These are phyloP conservation scores for Oligia strigilis DNA, from an alignment of 2,888 invertebrate species.

Conservation along the genomic window DNA sequence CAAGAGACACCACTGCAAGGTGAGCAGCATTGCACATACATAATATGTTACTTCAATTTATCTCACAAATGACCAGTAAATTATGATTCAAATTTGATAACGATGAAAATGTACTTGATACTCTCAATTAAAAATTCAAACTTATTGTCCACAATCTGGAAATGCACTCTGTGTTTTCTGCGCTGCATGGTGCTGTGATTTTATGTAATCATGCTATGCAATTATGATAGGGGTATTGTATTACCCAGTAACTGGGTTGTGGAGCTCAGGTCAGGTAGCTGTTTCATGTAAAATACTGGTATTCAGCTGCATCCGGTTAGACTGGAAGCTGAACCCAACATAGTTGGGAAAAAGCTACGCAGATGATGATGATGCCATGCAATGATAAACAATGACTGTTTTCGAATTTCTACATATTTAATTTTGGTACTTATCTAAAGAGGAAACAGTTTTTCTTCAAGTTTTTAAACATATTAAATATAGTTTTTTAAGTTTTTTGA, in stretches of 20 bases:
- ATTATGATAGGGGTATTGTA: background rate
- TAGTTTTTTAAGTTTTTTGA: background rate
- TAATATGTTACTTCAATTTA: background rate
- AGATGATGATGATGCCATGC: background rate
- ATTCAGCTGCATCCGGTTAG: background rate
- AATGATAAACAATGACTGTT: background rate
- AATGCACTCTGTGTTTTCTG: background rate
- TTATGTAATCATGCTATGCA: background rate
- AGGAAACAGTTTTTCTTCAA: background rate
- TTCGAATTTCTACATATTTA: background rate
- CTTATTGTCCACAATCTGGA: background rate
- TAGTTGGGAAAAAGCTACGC: background rate
- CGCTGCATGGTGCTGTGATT: too few relatives aligned
- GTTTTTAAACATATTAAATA: too few relatives aligned
- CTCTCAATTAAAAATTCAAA: background rate
- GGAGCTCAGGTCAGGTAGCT: background rate
- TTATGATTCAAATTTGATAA: background rate
- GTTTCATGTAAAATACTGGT: background rate
- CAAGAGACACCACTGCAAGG: conserved; percentile 94
- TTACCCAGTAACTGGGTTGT: background rate
- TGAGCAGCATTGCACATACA: conserved; percentile 67
- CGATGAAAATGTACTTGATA: background rate
- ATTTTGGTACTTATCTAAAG: background rate
- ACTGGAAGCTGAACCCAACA: background rate
- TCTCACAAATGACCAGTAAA: background rate